Base-by-base conservation (phyloP, 2,797 vertebrate genomes). In the Pampus argenteus region DNA sequence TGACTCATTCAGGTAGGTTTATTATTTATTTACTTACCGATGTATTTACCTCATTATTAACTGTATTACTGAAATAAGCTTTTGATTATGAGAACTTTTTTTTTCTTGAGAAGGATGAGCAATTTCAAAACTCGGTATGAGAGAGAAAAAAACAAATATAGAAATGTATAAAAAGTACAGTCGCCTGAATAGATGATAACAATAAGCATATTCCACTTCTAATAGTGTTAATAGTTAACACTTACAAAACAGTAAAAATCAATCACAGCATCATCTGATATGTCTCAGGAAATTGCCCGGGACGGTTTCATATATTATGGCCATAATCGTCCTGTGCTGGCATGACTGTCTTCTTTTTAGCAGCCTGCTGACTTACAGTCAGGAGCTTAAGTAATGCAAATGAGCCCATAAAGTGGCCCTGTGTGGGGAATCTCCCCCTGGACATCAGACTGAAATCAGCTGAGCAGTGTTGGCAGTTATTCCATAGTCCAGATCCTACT, bases 261-360 rank as follows among this genome's bases (percentile, higher is more conserved):
- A 88, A 92, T 93, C 87, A 87, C 62, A 42, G 79, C 79, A 86
- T 93, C 87, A 91, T 90, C 87, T 75, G 82, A 81, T 80, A 87
- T 84, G 85, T 88, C 90, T 84, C 76, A 84, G 77, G 85, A 91
- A 89, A 90, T 87, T 56, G 67, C 76, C 75, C 87, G 71, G 83
- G 87, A 81, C 66, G 63, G 74, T 82, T 91, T 93, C 85, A 93
- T 92, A 93, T 91, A 93, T 89, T 83, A 87, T 64, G 63, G 79
- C 88, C 60, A 86, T 92, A 90, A 93, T 91, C 77, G 36, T 71
- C 70, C 66, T 49, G 68, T 25, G 59, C 85, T 89, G 86, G 79
- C 82, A 66, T 23, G 61, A 61, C 83, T 85, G 82, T 83, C 81
- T 88, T 82, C 64, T 78, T 78, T 74, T 80, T 62, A 82, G 76